Evolutionary conservation across 2,797 vertebrate species (phyloP).

Genomic region (Malacoctenus gilli): DNA sequence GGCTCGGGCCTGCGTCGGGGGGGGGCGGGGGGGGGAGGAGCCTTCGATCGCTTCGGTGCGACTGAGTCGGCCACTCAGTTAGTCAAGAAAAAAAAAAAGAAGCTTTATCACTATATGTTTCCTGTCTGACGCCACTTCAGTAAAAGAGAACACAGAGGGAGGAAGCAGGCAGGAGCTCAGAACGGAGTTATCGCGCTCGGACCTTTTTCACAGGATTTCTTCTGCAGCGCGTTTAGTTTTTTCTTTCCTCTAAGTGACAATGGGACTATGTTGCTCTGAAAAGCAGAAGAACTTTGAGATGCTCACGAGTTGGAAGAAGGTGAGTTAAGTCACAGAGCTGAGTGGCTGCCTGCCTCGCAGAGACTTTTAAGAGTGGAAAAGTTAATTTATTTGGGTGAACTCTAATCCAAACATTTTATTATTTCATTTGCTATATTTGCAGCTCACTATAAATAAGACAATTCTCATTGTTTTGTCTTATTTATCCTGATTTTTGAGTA

Average conservation of each 20-base stretch:
- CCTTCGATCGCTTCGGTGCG: conserved; percentile 41
- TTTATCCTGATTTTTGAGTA: too few species aligned
- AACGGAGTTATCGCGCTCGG: conserved; percentile 12
- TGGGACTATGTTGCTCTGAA: conserved; percentile 78
- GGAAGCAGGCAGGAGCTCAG: conserved; percentile 37
- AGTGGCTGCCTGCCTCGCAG: too few species aligned
- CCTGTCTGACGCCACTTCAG: conserved; percentile 67
- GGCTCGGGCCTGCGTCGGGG: conserved; percentile 53
- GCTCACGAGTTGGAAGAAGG: conserved; percentile 70
- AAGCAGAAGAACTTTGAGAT: conserved; percentile 70
- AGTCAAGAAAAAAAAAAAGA: conserved; percentile 62
- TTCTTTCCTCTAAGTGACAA: conserved; percentile 58
- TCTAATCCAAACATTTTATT: neutral
- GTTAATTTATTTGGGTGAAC: too few species aligned
- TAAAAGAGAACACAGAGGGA: conserved; percentile 52
- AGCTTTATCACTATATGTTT: conserved; percentile 65
- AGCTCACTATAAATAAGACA: too few species aligned
- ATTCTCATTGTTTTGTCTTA: too few species aligned
- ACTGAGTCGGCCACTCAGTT: conserved; percentile 55
- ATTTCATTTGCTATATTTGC: too few species aligned
- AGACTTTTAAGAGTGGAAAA: too few species aligned
- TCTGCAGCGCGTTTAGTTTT: conserved; percentile 36
- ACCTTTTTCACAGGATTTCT: conserved; percentile 40
- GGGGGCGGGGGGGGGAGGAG: too few species aligned
- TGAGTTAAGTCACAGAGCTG: conserved; percentile 58